Evolutionary conservation across 2,888 invertebrate genomes (phyloP), one percentile per base, ranked within the genome.

Genomic region (Campopleginae sp.): DNA sequence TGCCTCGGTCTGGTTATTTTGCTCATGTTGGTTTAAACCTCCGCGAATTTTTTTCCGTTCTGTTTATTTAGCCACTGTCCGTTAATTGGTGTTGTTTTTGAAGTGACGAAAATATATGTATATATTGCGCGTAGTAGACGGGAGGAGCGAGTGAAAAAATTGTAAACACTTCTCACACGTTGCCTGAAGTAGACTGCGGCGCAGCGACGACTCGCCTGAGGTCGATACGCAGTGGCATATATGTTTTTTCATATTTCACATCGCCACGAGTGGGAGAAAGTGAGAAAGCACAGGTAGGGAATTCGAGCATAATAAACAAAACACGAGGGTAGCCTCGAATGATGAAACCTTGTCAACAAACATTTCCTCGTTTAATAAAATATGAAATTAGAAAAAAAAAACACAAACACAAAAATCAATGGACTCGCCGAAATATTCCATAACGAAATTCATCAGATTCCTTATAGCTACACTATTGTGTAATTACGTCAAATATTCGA

Each of bases 1-100:
- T 96, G 96, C 83, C 96, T 94, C 84, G 95, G 94, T 90, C 94
- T 91, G 88, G 93, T 93, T 94, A 94, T 94, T 86, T 87, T 90
- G 71, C 14, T 68, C 33, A 68, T 72, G 58, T 61, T 82, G 2
- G 58, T 75, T 68, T 42, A 58, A 23, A 58, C 42, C 63, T 42
- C 3, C 10, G 27, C 3, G n/a, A 66, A n/a, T 17, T 4, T n/a
- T 19, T 27, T 14, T 23, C 19, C 27, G 44, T 10, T 58, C 44
- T 63, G 12, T 58, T 44, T 70, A 54, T 79, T 76, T 82, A 74
- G 71, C 44, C 10, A 51, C n/a, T 66, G 51, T n/a, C 23, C n/a
- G 76, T 65, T 80, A 80, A 80, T 72, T 44, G 46, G 4, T 38
- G 19, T 23, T 42, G 19, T 17, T 19, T 31, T 65, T 38, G 31